These are phyloP conservation scores for Acanthoscelides obtectus DNA, from an alignment of 2,888 invertebrate species.

Conservation along the genomic window DNA sequence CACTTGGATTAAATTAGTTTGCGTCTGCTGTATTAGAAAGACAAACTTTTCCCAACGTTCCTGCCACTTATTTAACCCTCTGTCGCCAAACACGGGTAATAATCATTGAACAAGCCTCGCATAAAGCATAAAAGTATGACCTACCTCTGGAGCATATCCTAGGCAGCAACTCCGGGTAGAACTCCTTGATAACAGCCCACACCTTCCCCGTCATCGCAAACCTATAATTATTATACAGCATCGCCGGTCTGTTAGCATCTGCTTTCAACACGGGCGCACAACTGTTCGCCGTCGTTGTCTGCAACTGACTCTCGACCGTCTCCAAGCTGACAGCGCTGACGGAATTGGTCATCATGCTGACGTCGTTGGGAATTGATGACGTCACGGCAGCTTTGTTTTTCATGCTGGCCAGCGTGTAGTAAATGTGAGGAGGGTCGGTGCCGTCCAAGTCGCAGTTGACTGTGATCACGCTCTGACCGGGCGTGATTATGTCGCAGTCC, in stretches of 20 bases:
- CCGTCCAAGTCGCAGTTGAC: slow-evolving; percentile 42
- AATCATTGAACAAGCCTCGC: too few relatives aligned
- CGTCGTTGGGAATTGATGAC: slow-evolving; percentile 24
- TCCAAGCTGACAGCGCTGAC: slow-evolving; percentile 60
- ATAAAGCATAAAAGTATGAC: slow-evolving; percentile 1
- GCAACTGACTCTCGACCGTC: slow-evolving; percentile 56
- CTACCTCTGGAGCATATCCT: slow-evolving; percentile 72
- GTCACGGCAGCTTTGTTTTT: slow-evolving; percentile 18
- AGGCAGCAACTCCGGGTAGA: slow-evolving; percentile 64
- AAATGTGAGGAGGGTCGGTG: slow-evolving; percentile 49
- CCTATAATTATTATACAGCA: slow-evolving; percentile 43
- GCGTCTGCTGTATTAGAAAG: too few relatives aligned
- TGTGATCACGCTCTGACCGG: slow-evolving; percentile 49
- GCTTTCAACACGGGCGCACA: slow-evolving; percentile 13
- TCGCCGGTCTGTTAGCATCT: slow-evolving; percentile 21
- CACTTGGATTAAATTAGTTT: too few relatives aligned
- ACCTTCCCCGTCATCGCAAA: slow-evolving; percentile 66
- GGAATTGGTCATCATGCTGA: slow-evolving; percentile 50
- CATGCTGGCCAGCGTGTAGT: slow-evolving; percentile 50
- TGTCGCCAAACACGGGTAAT: too few relatives aligned
- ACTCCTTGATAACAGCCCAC: slow-evolving; percentile 67
- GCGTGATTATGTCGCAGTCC: slow-evolving; percentile 81
- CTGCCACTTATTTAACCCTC: too few relatives aligned
- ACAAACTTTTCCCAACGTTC: too few relatives aligned
- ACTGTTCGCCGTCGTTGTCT: slow-evolving; percentile 29